Percentiles rank a stretch among this genome's conserved stretches.
Evolutionary conservation across 2,888 invertebrate species (phyloP).

Genomic region (Nycteola revayana): DNA sequence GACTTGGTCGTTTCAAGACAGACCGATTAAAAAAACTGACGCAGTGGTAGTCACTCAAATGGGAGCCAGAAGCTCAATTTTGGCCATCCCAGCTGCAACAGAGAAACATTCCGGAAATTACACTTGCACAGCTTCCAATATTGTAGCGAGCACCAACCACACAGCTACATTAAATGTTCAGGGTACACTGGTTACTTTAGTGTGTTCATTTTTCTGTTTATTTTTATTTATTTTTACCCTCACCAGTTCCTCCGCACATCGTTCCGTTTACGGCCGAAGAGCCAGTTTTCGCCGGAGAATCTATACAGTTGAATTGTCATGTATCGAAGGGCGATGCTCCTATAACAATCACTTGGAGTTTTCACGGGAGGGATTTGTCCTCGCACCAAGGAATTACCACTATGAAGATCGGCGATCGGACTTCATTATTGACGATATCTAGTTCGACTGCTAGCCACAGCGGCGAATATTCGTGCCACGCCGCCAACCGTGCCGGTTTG

Average conservation of each 20-base stretch:
- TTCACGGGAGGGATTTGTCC: constrained; percentile 83
- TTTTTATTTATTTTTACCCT: constrained; percentile 47
- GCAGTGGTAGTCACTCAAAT: constrained; percentile 79
- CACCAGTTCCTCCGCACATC: constrained; percentile 84
- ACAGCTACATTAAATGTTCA: constrained; percentile 85
- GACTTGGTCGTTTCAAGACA: constrained; percentile 86
- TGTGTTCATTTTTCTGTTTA: constrained; percentile 41
- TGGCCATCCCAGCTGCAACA: constrained; percentile 85
- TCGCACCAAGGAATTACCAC: constrained; percentile 80
- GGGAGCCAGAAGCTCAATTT: constrained; percentile 83
- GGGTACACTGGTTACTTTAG: constrained; percentile 74
- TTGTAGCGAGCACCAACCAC: constrained; percentile 84
- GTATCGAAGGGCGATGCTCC: constrained; percentile 87
- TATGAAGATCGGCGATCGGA: constrained; percentile 83
- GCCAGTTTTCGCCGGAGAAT: constrained; percentile 84
- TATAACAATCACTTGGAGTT: constrained; percentile 88
- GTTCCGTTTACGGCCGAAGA: constrained; percentile 84
- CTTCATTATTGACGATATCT: constrained; percentile 85
- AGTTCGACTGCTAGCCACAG: constrained; percentile 84
- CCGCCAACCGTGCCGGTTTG: constrained; percentile 85
- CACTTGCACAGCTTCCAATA: constrained; percentile 88
- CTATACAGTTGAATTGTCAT: constrained; percentile 83
- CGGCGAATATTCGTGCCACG: constrained; percentile 87
- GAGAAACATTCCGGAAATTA: constrained; percentile 88
- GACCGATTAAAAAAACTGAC: constrained; percentile 61